Evolutionary conservation across 2,888 invertebrate species (phyloP).

Genomic region (Dusona sp.): DNA sequence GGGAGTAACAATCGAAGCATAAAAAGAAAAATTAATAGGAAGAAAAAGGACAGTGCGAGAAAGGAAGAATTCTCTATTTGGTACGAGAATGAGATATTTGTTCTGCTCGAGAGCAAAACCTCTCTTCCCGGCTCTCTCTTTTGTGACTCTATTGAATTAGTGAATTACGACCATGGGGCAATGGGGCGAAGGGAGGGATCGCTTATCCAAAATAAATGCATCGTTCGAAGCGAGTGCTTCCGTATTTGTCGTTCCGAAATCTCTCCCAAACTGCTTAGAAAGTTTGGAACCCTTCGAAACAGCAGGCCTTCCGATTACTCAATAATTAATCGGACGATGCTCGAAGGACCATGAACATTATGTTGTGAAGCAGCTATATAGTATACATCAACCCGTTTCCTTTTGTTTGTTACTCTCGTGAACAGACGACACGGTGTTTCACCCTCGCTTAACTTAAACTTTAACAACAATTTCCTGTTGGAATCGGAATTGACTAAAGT

Average conservation of each 20-base stretch:
- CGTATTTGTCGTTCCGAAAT: slow-evolving; percentile 39
- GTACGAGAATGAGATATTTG: slow-evolving; percentile 34
- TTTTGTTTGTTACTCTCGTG: slow-evolving; percentile 44
- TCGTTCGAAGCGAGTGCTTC: slow-evolving; percentile 1
- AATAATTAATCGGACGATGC: slow-evolving; percentile 56
- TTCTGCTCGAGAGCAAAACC: slow-evolving; percentile 32
- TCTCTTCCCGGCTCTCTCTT: slow-evolving; percentile 22
- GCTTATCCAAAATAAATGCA: slow-evolving; percentile 41
- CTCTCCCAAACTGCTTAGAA: slow-evolving; percentile 5
- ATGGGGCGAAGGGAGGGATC: slow-evolving; percentile 1
- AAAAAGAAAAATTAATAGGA: slow-evolving; percentile 39
- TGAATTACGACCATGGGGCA: slow-evolving; percentile 25
- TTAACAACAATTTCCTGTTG: slow-evolving; percentile 54
- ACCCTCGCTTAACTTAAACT: slow-evolving; percentile 30
- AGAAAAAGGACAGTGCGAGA: slow-evolving; percentile 1
- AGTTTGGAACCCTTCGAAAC: slow-evolving; percentile 11
- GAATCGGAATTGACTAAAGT: slow-evolving; percentile 49
- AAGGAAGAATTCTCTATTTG: neutral
- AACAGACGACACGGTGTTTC: slow-evolving; percentile 14
- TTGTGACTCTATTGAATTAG: slow-evolving; percentile 48
- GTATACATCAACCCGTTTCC: neutral
- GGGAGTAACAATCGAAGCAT: slow-evolving; percentile 26
- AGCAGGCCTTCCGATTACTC: slow-evolving; percentile 38
- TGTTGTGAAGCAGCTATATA: slow-evolving; percentile 4
- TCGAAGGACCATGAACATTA: slow-evolving; percentile 19